Base-by-base conservation (phyloP, 2,797 vertebrate genomes). In the Rhinoraja longicauda region DNA sequence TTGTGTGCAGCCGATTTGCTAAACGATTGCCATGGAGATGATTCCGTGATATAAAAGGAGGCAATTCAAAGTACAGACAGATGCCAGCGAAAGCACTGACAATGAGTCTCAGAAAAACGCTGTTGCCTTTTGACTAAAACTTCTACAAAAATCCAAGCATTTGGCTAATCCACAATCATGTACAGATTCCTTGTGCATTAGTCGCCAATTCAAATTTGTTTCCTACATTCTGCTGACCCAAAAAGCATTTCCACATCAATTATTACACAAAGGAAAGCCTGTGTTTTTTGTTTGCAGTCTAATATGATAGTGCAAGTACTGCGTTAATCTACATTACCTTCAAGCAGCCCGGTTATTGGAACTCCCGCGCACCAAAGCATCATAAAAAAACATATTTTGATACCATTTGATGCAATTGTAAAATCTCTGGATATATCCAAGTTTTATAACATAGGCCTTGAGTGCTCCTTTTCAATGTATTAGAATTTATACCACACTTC, bases 11-110 rank as follows among this genome's bases (percentile, higher is more conserved):
- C 15, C 21, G n/a, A 88, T 67, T 88, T 32, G n/a, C 59, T 67
- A 29, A 88, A 67, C 4, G n/a, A 88, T 88, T 88, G 84, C 62
- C 59, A 67, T 88, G 84, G 84, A 88, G 84, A 88, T 67, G 84
- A 88, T 8, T 88, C 59, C n/a, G 21, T 57, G 45, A 57, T 19
- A 64, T 88, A 64, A 64, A 86, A 86, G 13, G 62, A 86, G 82
- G 82, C 82, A 64, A 32, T 32, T 88, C 29, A 64, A n/a, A 32
- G 57, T n/a, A 21, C 17, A 2, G 59, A 15, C 4, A 64, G 59
- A 32, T 62, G 59, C 32, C 57, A 88, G 13, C 32, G n/a, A 84
- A 64, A 88, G 84, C 15, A 67, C 1, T 21, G 59, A 62, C 84
- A 67, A 67, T 64, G 36, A 88, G 19, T 21, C 59, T 36, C 70